phyloP scores from a whole-genome alignment of 2,888 invertebrate genomes.

The Sphecodes monilicornis region DNA sequence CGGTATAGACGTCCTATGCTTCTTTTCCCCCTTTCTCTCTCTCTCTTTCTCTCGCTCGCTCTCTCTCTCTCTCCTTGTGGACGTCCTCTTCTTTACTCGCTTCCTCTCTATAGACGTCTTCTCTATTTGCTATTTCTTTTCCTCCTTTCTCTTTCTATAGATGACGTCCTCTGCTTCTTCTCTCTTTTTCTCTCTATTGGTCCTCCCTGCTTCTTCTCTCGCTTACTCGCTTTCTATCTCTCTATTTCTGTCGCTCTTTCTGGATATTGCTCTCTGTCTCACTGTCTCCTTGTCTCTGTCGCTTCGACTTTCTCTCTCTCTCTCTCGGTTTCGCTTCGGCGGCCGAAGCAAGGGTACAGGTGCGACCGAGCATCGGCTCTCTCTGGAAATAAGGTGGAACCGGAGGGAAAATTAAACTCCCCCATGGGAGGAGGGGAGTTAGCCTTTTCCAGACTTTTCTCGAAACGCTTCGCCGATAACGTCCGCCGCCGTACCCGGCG shows the following conservation, averaged over 20 bases:
- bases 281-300: too few relatives aligned
- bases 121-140: too few relatives aligned
- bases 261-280: background rate
- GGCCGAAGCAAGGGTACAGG: slow-evolving; percentile 29
- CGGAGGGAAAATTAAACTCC: slow-evolving; percentile 46
- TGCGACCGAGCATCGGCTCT: slow-evolving; percentile 24
- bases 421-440: background rate
- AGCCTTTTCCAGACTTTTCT: slow-evolving; percentile 15
- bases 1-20: background rate
- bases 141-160: too few relatives aligned
- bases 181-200: too few relatives aligned
- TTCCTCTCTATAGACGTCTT: background rate
- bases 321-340: background rate
- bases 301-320: too few relatives aligned
- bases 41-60: background rate
- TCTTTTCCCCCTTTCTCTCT: background rate
- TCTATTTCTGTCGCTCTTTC: background rate
- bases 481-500: background rate
- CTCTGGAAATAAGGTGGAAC: slow-evolving; percentile 39
- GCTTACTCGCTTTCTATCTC: background rate
- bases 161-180: too few relatives aligned
- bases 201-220: background rate
- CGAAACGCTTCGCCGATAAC: slow-evolving; percentile 32
- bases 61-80: background rate
- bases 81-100: background rate